Conservation (phyloP, 2,113 vertebrate genomes). For the Tachycineta bicolor region DNA sequence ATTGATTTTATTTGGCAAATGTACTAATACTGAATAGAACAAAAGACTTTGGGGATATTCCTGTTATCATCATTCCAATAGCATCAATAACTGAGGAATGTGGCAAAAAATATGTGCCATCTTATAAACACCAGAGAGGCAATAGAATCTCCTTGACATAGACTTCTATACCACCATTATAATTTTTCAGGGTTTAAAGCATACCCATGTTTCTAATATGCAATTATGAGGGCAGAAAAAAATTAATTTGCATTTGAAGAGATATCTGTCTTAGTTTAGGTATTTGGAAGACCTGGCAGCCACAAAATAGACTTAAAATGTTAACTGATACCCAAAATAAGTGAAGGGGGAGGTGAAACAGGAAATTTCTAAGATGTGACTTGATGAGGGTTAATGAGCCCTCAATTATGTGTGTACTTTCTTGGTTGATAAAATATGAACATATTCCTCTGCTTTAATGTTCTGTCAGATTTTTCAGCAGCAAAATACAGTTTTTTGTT, state of each 20-base stretch:
- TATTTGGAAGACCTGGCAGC: neutral
- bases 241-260: neutral
- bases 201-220: neutral
- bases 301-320: neutral
- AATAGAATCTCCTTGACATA: neutral
- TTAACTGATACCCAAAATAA: neutral
- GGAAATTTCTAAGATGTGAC: conserved; percentile 2
- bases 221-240: neutral
- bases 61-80: neutral
- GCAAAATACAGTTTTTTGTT: neutral
- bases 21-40: neutral
- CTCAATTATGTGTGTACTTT: neutral
- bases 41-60: neutral
- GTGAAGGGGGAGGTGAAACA: neutral
- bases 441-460: neutral
- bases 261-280: neutral
- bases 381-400: conserved; percentile 6
- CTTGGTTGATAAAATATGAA: conserved; percentile 5
- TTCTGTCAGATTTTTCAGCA: neutral
- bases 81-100: neutral
- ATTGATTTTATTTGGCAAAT: neutral
- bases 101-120: neutral
- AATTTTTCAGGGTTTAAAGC: neutral
- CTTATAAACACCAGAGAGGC: neutral
- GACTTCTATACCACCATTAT: neutral